These are phyloP conservation scores for Calephelis nemesis DNA, from an alignment of 1,140 invertebrate species.

Conservation along the genomic window DNA sequence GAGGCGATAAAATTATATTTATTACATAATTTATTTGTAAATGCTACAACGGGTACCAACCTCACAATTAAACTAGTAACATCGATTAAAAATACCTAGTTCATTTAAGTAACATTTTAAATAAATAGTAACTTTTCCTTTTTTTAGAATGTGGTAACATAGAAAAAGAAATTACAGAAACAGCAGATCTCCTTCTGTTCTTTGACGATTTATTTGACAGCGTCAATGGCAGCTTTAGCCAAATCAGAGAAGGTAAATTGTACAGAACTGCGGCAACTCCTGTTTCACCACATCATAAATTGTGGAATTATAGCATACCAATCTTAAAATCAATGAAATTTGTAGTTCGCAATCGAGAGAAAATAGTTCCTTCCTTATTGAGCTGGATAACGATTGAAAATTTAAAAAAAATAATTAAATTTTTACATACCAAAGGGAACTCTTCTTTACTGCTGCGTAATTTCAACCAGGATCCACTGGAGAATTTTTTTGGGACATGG, in stretches of 20 bases:
- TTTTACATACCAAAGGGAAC: neutral
- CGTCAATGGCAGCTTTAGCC: neutral
- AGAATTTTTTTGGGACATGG: conserved; percentile 4
- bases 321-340: neutral
- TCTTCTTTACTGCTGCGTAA: neutral
- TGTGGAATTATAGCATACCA: neutral
- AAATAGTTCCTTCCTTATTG: neutral
- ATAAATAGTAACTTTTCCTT: too few relatives aligned
- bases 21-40: too few relatives aligned
- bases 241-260: neutral
- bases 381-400: conserved; percentile 17
- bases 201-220: neutral
- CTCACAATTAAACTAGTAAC: too few relatives aligned
- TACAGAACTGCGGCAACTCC: neutral
- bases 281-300: neutral
- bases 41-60: too few relatives aligned
- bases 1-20: too few relatives aligned
- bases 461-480: conserved; percentile 15
- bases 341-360: neutral
- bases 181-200: neutral
- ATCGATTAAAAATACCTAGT: too few relatives aligned
- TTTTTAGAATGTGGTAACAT: too few relatives aligned
- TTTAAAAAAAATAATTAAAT: neutral
- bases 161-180: neutral
- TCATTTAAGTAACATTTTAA: too few relatives aligned